Evolutionary conservation across 2,113 vertebrate genomes (phyloP).

Genomic region (Calypte anna): DNA sequence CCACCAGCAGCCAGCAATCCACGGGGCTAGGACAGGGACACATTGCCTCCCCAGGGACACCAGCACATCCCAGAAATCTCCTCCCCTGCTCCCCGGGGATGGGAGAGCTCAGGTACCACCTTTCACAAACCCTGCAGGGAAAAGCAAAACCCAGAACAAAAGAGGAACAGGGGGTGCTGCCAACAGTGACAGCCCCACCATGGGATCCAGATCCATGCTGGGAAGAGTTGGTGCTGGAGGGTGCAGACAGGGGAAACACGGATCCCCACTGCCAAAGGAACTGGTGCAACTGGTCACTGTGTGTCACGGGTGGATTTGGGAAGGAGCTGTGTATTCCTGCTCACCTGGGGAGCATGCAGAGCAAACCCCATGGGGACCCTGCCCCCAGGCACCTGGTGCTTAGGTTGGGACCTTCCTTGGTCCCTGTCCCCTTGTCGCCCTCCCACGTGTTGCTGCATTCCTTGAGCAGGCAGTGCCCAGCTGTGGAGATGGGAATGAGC

Average conservation of each 20-base stretch:
- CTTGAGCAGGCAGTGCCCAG: background rate
- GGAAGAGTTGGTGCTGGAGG: background rate
- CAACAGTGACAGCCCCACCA: background rate
- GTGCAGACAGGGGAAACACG: background rate
- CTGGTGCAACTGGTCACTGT: background rate
- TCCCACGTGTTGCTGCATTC: accelerated
- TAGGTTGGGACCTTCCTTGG: too few species aligned
- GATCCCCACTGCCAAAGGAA: background rate
- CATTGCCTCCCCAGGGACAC: accelerated
- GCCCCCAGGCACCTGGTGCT: background rate
- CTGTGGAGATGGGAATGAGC: background rate
- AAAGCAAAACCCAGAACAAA: background rate
- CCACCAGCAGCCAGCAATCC: too few species aligned
- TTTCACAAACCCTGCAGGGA: background rate
- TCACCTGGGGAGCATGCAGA: background rate
- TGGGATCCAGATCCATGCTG: background rate
- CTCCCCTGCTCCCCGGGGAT: accelerated
- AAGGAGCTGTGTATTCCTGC: background rate
- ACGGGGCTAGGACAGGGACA: too few species aligned
- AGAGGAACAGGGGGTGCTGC: background rate
- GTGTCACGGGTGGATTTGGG: background rate
- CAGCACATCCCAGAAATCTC: accelerated
- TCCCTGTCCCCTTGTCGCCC: background rate
- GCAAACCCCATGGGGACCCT: background rate
- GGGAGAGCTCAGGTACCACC: accelerated